Evolutionary conservation across 2,888 invertebrate genomes (phyloP), one percentile per base, ranked within the genome.

Genomic region (Synergus gifuensis): DNA sequence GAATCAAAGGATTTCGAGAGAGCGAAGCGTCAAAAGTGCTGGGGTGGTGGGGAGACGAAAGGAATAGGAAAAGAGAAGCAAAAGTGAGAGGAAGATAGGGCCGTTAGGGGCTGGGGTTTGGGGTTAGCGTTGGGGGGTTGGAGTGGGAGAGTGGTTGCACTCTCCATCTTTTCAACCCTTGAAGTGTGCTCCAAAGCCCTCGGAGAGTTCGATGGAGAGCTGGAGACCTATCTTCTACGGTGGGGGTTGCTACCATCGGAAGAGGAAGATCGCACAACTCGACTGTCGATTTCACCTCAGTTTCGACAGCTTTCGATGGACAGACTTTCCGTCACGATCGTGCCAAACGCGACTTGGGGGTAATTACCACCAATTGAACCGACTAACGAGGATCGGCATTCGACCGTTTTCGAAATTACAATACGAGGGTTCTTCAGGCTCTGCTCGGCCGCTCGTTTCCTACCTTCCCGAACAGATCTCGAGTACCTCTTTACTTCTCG

Each of bases 1-100:
- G 90, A 91, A 91, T 91, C 92, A 92, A 92, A 92, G 92, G 92
- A 91, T 91, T 91, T 90, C 76, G 63, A 76, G 86, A 86, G 85
- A 86, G 84, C 85, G 88, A 89, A 88, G 90, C 90, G 88, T 90
- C 90, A 90, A 89, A 90, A 90, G 89, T 88, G 88, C 84, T 78
- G 86, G 86, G 83, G 80, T 81, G 80, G 69, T 76, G 73, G 80
- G 63, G 76, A 49, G 79, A 78, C 79, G 36, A 76, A n/a, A 79
- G 69, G 76, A 81, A 81, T 66, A 40, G 76, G 82, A 81, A 67
- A 82, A 67, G 76, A 76, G 66, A 73, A 46, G 78, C 69, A 11
- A 49, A 69, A 60, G 36, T 66, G 62, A 76, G 62, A 77, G 62
- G 76, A n/a, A 42, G 73, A 73, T 54, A 40, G 54, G 40, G 54